Evolutionary conservation across 2,797 vertebrate species (phyloP).

Genomic region (Tympanoctomys barrerae): DNA sequence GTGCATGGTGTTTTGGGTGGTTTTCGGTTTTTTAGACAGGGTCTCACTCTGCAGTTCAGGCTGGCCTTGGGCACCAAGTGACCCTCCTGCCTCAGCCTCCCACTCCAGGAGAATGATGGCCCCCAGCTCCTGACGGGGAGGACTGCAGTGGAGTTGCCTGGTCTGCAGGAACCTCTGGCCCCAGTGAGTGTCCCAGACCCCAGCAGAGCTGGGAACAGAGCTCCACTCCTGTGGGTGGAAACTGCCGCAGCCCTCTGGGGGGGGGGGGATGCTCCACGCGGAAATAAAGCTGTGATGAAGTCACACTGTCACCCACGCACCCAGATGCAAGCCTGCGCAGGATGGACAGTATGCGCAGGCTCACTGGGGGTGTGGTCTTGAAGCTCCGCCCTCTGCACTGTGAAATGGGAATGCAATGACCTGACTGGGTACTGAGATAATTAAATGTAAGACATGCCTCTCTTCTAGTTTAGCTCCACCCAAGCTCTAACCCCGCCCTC

Average conservation of each 20-base stretch:
- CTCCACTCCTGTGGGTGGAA: not conserved
- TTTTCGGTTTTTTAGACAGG: not conserved
- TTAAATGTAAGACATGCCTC: not conserved
- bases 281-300: constrained; percentile 37
- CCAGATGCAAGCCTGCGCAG: not conserved
- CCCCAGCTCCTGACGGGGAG: not conserved
- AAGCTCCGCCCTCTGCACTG: not conserved
- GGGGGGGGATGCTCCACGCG: not conserved
- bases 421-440: not conserved
- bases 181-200: constrained; percentile 59
- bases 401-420: not conserved
- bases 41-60: not conserved
- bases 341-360: not conserved
- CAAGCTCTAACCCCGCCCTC: not conserved
- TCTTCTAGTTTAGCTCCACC: not conserved
- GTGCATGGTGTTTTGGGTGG: not conserved
- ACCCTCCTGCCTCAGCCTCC: not conserved
- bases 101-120: not conserved
- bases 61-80: not conserved
- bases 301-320: not conserved
- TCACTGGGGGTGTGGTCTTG: not conserved
- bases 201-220: not conserved
- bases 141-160: not conserved
- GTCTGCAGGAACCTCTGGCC: constrained; percentile 36
- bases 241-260: not conserved